These are phyloP conservation scores for Thymelicus sylvestris DNA, from an alignment of 2,888 invertebrate species.

Conservation along the genomic window DNA sequence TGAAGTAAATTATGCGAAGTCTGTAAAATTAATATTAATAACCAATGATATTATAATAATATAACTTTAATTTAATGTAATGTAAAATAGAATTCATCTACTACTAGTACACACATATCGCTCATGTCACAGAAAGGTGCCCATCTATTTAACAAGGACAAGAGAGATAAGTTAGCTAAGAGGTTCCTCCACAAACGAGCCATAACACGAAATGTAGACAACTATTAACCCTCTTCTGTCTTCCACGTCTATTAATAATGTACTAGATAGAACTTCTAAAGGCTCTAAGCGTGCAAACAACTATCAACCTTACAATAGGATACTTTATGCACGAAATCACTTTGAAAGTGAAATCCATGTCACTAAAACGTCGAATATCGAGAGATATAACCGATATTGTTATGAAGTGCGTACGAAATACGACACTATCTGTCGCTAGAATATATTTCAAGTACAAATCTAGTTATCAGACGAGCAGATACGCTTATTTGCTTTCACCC, in stretches of 20 bases:
- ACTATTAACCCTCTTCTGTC: slow-evolving; percentile 27
- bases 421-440: neutral
- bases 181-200: slow-evolving; percentile 21
- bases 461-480: neutral
- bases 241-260: slow-evolving; percentile 30
- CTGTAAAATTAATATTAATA: too few relatives aligned
- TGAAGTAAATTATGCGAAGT: too few relatives aligned
- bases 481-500: neutral
- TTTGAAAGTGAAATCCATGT: neutral
- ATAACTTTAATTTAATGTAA: too few relatives aligned
- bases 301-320: neutral
- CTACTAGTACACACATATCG: too few relatives aligned
- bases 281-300: neutral
- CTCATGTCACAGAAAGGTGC: too few relatives aligned
- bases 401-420: slow-evolving; percentile 7
- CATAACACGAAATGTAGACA: slow-evolving; percentile 25
- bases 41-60: too few relatives aligned
- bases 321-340: neutral
- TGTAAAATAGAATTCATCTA: too few relatives aligned
- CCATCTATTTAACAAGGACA: neutral
- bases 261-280: slow-evolving; percentile 1
- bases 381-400: slow-evolving; percentile 18
- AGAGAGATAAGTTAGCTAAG: slow-evolving; percentile 9
- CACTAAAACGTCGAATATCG: slow-evolving; percentile 17
- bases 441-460: slow-evolving; percentile 3